Conservation (phyloP, 1,140 invertebrate species). For the Habropoda laboriosa region DNA sequence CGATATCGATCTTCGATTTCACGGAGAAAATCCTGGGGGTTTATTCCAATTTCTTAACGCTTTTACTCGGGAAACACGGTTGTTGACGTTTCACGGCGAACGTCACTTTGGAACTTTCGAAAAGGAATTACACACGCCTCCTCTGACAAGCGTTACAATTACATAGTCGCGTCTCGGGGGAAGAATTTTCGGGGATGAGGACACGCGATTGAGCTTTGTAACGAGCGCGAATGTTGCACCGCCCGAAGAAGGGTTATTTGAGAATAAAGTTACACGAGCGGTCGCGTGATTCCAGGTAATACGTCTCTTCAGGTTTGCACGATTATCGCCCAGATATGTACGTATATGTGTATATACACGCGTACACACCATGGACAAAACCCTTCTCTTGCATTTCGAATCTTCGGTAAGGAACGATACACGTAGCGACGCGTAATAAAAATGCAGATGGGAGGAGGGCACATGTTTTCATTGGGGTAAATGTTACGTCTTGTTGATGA, state of each 20-base stretch:
- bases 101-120: background rate
- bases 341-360: background rate
- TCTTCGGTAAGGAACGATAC: background rate
- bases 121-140: background rate
- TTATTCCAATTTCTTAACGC: background rate
- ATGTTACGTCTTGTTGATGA: background rate
- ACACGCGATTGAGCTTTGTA: background rate
- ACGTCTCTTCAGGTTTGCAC: conserved; percentile 16
- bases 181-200: background rate
- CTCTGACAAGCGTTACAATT: background rate
- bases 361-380: no score
- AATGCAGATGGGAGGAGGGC: background rate
- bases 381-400: background rate
- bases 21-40: no score
- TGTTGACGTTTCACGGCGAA: background rate
- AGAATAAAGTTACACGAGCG: conserved; percentile 28
- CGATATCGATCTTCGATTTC: background rate
- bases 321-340: conserved; percentile 12
- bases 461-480: background rate
- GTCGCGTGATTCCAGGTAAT: conserved; percentile 49
- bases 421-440: background rate
- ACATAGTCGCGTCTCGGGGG: background rate
- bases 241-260: conserved; percentile 2
- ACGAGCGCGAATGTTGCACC: background rate
- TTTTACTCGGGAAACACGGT: conserved; percentile 1